These are phyloP conservation scores for Callorhinus ursinus DNA, from an alignment of 2,113 vertebrate genomes.

Conservation along the genomic window DNA sequence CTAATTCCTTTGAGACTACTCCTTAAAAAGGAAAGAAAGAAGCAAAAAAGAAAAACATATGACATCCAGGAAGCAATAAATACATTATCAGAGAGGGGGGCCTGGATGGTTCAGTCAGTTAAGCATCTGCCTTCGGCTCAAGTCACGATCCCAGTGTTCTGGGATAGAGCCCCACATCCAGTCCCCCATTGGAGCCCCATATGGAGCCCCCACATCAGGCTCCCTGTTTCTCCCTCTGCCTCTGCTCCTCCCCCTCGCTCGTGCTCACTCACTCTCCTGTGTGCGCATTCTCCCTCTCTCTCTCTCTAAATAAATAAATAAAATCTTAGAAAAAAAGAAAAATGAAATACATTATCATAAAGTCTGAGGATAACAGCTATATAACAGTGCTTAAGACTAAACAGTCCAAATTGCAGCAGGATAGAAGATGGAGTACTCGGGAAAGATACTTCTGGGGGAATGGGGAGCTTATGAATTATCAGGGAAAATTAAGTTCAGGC, in stretches of 20 bases:
- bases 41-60: neutral
- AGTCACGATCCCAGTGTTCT: too few species aligned
- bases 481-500: neutral
- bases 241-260: too few species aligned
- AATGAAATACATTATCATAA: neutral
- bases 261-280: too few species aligned
- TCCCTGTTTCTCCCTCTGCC: too few species aligned
- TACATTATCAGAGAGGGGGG: neutral
- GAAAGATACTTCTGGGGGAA: neutral
- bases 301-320: too few species aligned
- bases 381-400: neutral
- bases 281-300: too few species aligned
- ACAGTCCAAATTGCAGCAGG: neutral
- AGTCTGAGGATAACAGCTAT: neutral
- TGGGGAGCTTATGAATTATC: neutral
- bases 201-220: too few species aligned
- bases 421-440: neutral
- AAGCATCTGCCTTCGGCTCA: too few species aligned
- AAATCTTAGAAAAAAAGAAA: too few species aligned
- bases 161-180: too few species aligned
- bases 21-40: neutral
- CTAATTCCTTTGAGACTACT: neutral
- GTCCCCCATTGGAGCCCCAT: too few species aligned
- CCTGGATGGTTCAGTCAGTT: too few species aligned
- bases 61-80: neutral